phyloP scores from a whole-genome alignment of 2,888 invertebrate genomes.

The Malthinus seriepunctatus region DNA sequence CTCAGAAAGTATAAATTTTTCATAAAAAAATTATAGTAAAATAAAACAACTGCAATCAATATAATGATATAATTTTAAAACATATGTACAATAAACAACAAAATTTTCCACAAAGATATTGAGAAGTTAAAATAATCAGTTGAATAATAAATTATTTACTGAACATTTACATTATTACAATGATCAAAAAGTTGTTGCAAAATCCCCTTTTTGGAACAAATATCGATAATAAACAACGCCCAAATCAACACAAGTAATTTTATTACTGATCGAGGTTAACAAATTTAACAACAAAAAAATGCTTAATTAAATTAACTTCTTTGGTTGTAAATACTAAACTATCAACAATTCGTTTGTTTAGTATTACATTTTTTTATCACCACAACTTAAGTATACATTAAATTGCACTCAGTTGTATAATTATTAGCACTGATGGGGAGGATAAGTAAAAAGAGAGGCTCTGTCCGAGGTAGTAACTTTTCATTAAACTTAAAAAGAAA shows the following conservation, averaged over 20 bases:
- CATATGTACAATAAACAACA: slow-evolving; percentile 1
- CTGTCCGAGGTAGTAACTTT: not conserved
- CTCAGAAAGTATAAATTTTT: too few species aligned
- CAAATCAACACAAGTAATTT: too few species aligned
- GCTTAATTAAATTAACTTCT: too few species aligned
- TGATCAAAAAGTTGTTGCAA: too few species aligned
- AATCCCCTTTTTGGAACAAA: too few species aligned
- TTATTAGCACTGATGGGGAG: slow-evolving; percentile 6
- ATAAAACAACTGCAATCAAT: slow-evolving; percentile 1
- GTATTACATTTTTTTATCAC: slow-evolving; percentile 26
- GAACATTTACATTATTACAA: too few species aligned
- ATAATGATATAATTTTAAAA: slow-evolving; percentile 3
- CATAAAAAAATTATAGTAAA: too few species aligned
- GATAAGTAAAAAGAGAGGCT: not conserved
- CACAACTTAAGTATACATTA: slow-evolving; percentile 18
- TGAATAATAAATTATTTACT: too few species aligned
- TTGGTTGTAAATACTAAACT: slow-evolving; percentile 6
- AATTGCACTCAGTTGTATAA: slow-evolving; percentile 20
- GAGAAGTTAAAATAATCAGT: too few species aligned
- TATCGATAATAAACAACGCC: too few species aligned
- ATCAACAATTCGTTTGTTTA: slow-evolving; percentile 17
- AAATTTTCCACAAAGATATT: not conserved
- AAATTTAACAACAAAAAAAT: not conserved
- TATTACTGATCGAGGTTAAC: not conserved
- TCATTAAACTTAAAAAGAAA: too few species aligned